These are phyloP conservation scores for Parapsyche elsis DNA, from an alignment of 1,140 invertebrate species.

Conservation along the genomic window DNA sequence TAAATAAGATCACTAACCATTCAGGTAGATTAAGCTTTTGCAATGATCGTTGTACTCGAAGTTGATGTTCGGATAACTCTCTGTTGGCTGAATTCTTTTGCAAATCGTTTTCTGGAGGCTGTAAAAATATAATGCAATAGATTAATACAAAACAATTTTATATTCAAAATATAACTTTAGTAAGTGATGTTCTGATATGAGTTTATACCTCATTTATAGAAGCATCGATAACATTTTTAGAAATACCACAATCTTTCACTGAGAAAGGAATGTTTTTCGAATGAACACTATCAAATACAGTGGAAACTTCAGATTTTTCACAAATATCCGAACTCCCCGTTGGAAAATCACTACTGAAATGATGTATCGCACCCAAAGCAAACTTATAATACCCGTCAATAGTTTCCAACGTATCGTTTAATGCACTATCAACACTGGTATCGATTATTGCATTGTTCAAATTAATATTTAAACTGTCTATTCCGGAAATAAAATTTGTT, in stretches of 20 bases:
- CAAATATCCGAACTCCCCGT: neutral
- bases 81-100: conserved; percentile 82
- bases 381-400: neutral
- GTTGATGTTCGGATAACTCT: conserved; percentile 89
- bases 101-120: conserved; percentile 93
- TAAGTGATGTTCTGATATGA: too few species aligned
- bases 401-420: neutral
- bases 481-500: too few species aligned
- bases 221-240: too few species aligned
- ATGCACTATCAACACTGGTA: neutral
- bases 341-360: conserved; percentile 2
- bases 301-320: too few species aligned
- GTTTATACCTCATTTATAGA: too few species aligned
- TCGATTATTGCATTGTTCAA: conserved; percentile 3
- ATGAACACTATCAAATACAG: too few species aligned
- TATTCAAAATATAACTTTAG: too few species aligned
- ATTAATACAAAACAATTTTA: too few species aligned
- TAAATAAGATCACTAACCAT: conserved; percentile 70
- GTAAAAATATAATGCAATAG: conserved; percentile 60
- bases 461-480: neutral
- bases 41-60: conserved; percentile 90
- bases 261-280: too few species aligned
- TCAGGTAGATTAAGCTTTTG: conserved; percentile 94
- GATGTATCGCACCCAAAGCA: neutral
- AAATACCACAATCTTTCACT: too few species aligned